Evolutionary conservation across 2,113 vertebrate species (phyloP).

Genomic region (Notechis scutatus): DNA sequence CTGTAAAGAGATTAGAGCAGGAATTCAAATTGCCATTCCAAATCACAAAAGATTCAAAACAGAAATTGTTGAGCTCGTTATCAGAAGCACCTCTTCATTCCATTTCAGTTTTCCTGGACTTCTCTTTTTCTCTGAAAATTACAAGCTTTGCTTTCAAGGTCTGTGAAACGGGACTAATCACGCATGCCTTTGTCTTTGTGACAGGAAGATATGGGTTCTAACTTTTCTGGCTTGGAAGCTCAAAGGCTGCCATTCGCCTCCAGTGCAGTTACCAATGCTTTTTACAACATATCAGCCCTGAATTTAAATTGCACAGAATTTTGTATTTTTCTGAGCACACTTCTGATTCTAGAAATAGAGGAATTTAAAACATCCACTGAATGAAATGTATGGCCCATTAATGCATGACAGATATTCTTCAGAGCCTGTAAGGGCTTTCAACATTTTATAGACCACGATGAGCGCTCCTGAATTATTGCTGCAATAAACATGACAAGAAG

Average conservation of each 20-base stretch:
- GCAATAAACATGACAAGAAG: background rate
- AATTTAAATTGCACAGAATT: background rate
- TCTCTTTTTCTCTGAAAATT: background rate
- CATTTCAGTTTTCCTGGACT: background rate
- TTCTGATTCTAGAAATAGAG: background rate
- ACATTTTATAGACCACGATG: accelerated
- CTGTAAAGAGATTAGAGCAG: background rate
- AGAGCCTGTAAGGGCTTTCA: accelerated
- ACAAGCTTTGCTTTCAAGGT: background rate
- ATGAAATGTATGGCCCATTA: background rate
- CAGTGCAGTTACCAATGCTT: background rate
- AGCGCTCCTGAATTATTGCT: background rate
- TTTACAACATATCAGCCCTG: background rate
- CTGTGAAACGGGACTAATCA: background rate
- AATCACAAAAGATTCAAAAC: background rate
- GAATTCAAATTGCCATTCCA: background rate
- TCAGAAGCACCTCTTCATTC: background rate
- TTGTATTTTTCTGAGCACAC: background rate
- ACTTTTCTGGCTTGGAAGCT: background rate
- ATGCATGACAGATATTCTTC: background rate
- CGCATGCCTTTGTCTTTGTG: background rate
- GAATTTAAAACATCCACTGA: background rate
- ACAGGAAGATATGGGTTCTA: background rate
- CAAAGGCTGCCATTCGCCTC: background rate
- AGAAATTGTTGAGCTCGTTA: background rate